phyloP scores from a whole-genome alignment of 2,888 invertebrate genomes.

The Epirrita christyi region DNA sequence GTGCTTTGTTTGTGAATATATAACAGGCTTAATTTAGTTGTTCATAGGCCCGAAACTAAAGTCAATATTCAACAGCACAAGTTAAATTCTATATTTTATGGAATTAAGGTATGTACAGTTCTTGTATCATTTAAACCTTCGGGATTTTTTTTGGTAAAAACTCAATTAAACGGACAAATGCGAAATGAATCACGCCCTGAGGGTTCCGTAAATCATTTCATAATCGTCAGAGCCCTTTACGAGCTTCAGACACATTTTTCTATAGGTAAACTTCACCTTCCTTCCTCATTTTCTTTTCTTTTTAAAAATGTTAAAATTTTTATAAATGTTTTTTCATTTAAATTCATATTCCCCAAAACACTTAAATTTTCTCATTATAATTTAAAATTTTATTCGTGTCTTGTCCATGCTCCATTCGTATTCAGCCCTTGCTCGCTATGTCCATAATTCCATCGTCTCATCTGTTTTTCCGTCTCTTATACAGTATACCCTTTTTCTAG shows the following conservation, averaged over 20 bases:
- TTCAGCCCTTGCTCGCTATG: conserved; percentile 24
- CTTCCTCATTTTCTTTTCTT: too few species aligned
- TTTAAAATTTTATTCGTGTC: conserved; percentile 2
- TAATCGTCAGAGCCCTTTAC: too few species aligned
- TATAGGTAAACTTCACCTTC: too few species aligned
- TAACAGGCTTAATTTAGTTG: conserved; percentile 35
- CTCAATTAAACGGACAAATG: too few species aligned
- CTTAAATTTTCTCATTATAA: not conserved
- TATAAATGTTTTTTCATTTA: not conserved
- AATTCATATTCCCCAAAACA: not conserved
- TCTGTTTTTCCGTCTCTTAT: conserved; percentile 16
- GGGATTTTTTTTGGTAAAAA: too few species aligned
- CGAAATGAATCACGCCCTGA: too few species aligned
- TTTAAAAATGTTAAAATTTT: too few species aligned
- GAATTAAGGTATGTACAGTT: too few species aligned
- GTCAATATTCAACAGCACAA: not conserved
- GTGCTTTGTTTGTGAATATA: conserved; percentile 35
- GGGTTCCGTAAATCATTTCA: too few species aligned
- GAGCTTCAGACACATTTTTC: too few species aligned
- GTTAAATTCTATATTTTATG: too few species aligned
- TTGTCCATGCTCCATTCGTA: conserved; percentile 27
- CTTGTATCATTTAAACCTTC: too few species aligned
- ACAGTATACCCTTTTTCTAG: not conserved
- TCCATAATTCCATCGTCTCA: conserved; percentile 28
- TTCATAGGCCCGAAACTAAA: conserved; percentile 5